Base-by-base conservation (phyloP, 2,888 invertebrate genomes). In the Ctena decussata region DNA sequence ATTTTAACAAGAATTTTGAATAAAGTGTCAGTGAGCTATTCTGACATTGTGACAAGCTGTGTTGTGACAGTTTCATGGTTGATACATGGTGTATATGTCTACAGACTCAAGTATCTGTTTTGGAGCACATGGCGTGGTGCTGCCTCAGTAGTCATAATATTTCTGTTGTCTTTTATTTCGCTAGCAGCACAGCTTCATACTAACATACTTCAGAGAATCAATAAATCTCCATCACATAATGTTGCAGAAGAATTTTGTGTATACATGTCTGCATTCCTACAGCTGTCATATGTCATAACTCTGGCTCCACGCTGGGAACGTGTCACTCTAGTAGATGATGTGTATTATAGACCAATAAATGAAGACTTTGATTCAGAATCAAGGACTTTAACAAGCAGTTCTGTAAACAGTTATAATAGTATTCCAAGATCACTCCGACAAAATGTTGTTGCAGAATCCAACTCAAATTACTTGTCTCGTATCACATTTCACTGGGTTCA, bases 401-500 rank as follows among this genome's bases (percentile, higher is more conserved):
- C 76, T 46, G 78, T 80, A 11, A 85, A 74, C 41, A 76, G 77
- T 24, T 91, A 91, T 75, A 88, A 87, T 24, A 85, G 84, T 70
- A 81, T 90, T 53, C 70, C 85, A 21, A 46, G 27, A 21, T 44
- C 57, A 41, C 24, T 60, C 32, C 75, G 65, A 11, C 78, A 76
- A 27, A 80, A 86, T 12, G 74, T 85, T 11, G 85, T 87, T 21
- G 94, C 94, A 24, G 97, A 98, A 97, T 98, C 98, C 96, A 97
- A 97, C 86, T 96, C 96, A 21, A 97, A 97, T 77, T 97, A 97
- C 94, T 93, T 97, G 1, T 98, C 98, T 0, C 97, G 97, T 94
- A 96, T 99, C n/a, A 96, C 97, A 35, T 98, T 99, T 95, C 96
- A 97, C 85, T 99, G 99, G 99, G 98, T 98, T 0, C 97, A 97